phyloP scores from a whole-genome alignment of 2,888 invertebrate species.

The Drosophila suboccidentalis region DNA sequence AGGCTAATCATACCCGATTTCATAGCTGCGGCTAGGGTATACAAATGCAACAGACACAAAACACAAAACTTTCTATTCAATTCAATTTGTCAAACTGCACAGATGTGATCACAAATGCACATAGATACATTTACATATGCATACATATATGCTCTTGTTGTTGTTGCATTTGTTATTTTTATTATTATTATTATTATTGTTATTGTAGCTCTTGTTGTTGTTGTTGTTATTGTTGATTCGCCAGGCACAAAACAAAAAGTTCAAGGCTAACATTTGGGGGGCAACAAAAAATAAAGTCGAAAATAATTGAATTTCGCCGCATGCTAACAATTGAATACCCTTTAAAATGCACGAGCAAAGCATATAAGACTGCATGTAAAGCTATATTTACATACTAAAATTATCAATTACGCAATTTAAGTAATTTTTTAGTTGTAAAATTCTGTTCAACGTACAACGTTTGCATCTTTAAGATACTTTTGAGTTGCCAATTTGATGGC shows the following conservation, averaged over 20 bases:
- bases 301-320: slow-evolving; percentile 6
- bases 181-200: slow-evolving; percentile 33
- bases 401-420: not conserved
- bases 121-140: slow-evolving; percentile 1
- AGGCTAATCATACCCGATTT: not conserved
- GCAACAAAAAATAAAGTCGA: slow-evolving; percentile 40
- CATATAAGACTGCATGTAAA: not conserved
- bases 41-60: slow-evolving; percentile 26
- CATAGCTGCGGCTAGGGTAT: not conserved
- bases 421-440: not conserved
- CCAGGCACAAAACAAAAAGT: slow-evolving; percentile 65
- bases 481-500: not conserved
- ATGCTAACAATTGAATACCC: slow-evolving; percentile 29
- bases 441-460: not conserved
- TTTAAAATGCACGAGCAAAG: not conserved
- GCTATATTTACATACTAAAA: not conserved
- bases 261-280: slow-evolving; percentile 69
- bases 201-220: too few species aligned
- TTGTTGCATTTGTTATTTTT: slow-evolving; percentile 39
- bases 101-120: slow-evolving; percentile 20
- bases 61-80: slow-evolving; percentile 39
- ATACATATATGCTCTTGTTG: slow-evolving; percentile 36
- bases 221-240: slow-evolving; percentile 32
- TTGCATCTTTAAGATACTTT: not conserved
- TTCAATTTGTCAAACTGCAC: slow-evolving; percentile 56